A percentile compares a stretch with the other conserved stretches of the same genome.
These are phyloP conservation scores for Neuroscelio doddi DNA, from an alignment of 2,888 invertebrate genomes.

Conservation along the genomic window DNA sequence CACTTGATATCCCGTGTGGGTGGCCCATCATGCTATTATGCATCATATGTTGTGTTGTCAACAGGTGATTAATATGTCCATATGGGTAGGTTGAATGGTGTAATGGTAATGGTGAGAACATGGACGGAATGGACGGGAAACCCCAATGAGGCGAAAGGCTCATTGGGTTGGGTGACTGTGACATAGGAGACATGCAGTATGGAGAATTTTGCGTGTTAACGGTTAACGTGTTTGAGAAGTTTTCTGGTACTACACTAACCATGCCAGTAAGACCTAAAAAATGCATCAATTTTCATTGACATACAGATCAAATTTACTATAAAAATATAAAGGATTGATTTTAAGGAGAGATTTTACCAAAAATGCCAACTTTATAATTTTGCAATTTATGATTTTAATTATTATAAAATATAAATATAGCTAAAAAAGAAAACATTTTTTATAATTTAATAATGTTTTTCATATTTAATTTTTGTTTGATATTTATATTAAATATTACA, in stretches of 20 bases:
- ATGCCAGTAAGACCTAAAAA: conserved; percentile 51
- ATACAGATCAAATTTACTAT: too few relatives aligned
- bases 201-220: conserved; percentile 64
- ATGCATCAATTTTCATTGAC: too few relatives aligned
- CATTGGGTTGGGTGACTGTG: conserved; percentile 63
- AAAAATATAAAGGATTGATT: too few relatives aligned
- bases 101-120: conserved; percentile 61
- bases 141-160: conserved; percentile 64
- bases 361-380: too few relatives aligned
- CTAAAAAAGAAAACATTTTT: too few relatives aligned
- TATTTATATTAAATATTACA: too few relatives aligned
- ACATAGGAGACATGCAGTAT: conserved; percentile 62
- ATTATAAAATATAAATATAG: too few relatives aligned
- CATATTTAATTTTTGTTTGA: too few relatives aligned
- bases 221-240: conserved; percentile 58
- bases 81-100: conserved; percentile 56
- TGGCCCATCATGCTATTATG: conserved; percentile 57
- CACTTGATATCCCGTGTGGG: conserved; percentile 53
- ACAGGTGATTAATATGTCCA: conserved; percentile 63
- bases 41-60: conserved; percentile 66
- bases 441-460: too few relatives aligned
- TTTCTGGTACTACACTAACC: conserved; percentile 52
- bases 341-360: too few relatives aligned
- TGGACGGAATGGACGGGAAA: conserved; percentile 54
- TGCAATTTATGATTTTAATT: too few relatives aligned